These are phyloP conservation scores for Galagoides demidoff DNA, from an alignment of 2,797 vertebrate genomes.

Conservation along the genomic window DNA sequence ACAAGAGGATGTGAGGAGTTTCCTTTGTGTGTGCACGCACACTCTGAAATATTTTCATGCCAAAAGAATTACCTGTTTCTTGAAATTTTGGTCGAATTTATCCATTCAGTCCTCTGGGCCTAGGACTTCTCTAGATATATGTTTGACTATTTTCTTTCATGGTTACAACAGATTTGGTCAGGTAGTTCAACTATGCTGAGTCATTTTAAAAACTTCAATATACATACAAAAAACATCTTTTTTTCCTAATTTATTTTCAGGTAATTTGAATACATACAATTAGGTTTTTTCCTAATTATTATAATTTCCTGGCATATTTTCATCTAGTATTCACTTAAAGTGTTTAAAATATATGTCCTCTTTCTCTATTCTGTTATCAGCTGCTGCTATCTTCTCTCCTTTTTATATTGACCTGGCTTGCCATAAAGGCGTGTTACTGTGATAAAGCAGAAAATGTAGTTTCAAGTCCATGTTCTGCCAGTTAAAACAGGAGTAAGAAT, in stretches of 20 bases:
- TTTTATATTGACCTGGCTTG: background rate
- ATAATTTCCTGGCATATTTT: background rate
- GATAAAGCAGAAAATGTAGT: background rate
- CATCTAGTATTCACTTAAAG: background rate
- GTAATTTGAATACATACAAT: no score
- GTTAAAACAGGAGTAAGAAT: background rate
- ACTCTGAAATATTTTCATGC: background rate
- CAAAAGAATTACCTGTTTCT: conserved; percentile 23
- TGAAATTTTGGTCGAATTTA: background rate
- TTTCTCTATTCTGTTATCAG: background rate
- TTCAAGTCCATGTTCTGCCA: background rate
- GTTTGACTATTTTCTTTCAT: background rate
- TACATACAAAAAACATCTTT: background rate
- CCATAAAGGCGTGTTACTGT: background rate
- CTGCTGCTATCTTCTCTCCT: background rate
- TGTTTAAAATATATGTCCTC: background rate
- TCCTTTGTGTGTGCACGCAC: background rate
- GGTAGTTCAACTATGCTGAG: background rate
- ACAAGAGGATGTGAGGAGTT: background rate
- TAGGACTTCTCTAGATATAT: background rate
- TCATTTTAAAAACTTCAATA: conserved; percentile 5
- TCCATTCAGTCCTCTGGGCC: background rate
- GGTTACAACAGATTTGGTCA: background rate
- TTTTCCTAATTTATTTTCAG: background rate
- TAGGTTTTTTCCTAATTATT: background rate